Base-by-base conservation (phyloP, 2,888 invertebrate genomes). In the Lymantria monacha region DNA sequence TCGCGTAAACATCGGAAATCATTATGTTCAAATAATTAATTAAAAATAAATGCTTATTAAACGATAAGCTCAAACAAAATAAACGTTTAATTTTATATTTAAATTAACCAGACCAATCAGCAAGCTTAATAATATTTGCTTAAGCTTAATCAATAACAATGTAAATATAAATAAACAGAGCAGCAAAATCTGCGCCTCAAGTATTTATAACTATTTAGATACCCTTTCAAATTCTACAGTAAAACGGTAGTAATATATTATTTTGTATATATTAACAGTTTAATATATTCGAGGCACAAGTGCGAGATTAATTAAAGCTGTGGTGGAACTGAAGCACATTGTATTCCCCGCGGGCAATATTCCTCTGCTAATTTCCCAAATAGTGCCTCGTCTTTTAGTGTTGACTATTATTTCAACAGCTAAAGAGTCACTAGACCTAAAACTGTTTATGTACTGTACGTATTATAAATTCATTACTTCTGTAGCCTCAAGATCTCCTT, bases 261-360 rank as follows among this genome's bases (percentile, higher is more conserved):
- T 36, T 36, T 36, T 11, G 11, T 36, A 11, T 36, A 7, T 11
- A 36, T 36, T n/a, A 11, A 1, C 36, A 11, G 11, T 7, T 36
- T 36, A 36, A 22, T 36, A 9, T 33, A 33, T 33, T 10, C 33
- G 10, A 12, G 48, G 49, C 36, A 52, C 49, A 38, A 38, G n/a
- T 38, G 38, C 7, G 38, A 38, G n/a, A n/a, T n/a, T n/a, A 79
- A 81, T 81, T 79, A 78, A 76, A 74, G 69, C 73, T 69, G 76
- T 77, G 73, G 69, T 74, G 73, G 70, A 70, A 66, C 58, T 59
- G 61, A 55, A 64, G 61, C 63, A 53, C 49, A 59, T 49, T 55
- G 51, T 59, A 57, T 44, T 70, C 72, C 69, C n/a, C n/a, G 12
- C 1, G 38, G 38, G 12, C 9, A 38, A n/a, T 38, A 38, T 49